phyloP scores from a whole-genome alignment of 2,888 invertebrate species.

The Tolmerus cingulatus region DNA sequence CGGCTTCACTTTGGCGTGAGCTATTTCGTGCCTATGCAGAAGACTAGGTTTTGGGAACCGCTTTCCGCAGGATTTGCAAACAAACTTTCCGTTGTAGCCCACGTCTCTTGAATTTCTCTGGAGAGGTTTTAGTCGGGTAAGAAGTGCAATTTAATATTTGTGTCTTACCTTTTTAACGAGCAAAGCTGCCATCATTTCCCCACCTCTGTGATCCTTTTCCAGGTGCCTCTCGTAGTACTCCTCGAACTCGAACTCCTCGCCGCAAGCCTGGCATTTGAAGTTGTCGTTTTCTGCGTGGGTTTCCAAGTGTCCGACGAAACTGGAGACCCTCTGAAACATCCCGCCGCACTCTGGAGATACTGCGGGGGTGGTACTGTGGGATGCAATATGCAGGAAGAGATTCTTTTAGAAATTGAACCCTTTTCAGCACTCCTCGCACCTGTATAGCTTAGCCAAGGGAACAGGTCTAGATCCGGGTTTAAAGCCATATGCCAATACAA shows the following conservation, averaged over 20 bases:
- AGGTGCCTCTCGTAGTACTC: constrained; percentile 16
- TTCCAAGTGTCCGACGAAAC: constrained; percentile 50
- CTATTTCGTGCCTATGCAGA: constrained; percentile 52
- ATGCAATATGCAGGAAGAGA: constrained; percentile 45
- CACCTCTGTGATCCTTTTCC: background rate
- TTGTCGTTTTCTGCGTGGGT: constrained; percentile 44
- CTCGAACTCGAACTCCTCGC: constrained; percentile 38
- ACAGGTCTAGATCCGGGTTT: too few species aligned
- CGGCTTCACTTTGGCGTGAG: constrained; percentile 52
- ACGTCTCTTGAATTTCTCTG: background rate
- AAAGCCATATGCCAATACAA: constrained; percentile 46
- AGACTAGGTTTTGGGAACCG: constrained; percentile 52
- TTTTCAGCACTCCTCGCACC: constrained; percentile 48
- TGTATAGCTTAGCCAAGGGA: constrained; percentile 48
- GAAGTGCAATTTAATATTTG: background rate
- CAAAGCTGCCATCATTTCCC: background rate
- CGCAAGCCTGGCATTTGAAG: constrained; percentile 36
- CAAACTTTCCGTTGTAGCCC: constrained; percentile 25
- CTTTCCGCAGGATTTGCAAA: constrained; percentile 51
- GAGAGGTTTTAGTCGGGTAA: background rate
- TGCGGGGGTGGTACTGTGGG: constrained; percentile 47
- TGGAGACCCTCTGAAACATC: constrained; percentile 47
- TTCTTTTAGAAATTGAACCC: constrained; percentile 50
- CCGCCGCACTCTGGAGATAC: constrained; percentile 49
- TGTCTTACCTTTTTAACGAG: background rate